These are phyloP conservation scores for Zaprionus camerounensis DNA, from an alignment of 1,140 invertebrate genomes.

Conservation along the genomic window DNA sequence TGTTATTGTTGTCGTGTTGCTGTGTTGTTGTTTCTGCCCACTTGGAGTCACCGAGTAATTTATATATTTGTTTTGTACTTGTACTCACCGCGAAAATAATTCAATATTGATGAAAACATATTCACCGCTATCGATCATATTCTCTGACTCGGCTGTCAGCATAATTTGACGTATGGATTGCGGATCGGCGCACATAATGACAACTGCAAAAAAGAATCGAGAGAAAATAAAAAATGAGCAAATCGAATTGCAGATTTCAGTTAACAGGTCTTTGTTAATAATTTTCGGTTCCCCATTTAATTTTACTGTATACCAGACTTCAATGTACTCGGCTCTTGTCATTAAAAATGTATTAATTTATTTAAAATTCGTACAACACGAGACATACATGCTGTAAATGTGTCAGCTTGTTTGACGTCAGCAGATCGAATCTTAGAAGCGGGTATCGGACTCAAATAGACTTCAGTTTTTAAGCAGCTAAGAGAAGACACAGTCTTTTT, in stretches of 20 bases:
- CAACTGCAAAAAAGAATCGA: constrained; percentile 89
- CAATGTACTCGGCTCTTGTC: constrained; percentile 44
- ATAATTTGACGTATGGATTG: constrained; percentile 94
- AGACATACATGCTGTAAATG: constrained; percentile 32
- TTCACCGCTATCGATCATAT: constrained; percentile 97
- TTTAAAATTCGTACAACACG: constrained; percentile 43
- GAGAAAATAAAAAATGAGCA: constrained; percentile 19
- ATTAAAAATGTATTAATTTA: constrained; percentile 77
- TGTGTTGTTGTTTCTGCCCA: constrained; percentile 8
- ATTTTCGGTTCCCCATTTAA: constrained; percentile 22
- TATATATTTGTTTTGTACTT: constrained; percentile 41
- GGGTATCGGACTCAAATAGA: constrained; percentile 17
- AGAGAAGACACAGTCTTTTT: not conserved
- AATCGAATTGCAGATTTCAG: constrained; percentile 32
- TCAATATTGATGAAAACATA: constrained; percentile 99
- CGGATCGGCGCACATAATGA: constrained; percentile 96
- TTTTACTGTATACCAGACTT: constrained; percentile 8
- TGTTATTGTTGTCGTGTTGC: constrained; percentile 1
- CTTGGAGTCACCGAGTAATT: constrained; percentile 23
- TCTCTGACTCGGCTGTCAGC: constrained; percentile 94
- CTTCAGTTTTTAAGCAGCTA: constrained; percentile 36
- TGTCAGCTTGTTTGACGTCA: constrained; percentile 70
- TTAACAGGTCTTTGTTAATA: constrained; percentile 21
- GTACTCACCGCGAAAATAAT: constrained; percentile 95
- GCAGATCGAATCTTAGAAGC: constrained; percentile 33